Evolutionary conservation across 2,797 vertebrate species (phyloP).

Genomic region (Oreochromis mossambicus): DNA sequence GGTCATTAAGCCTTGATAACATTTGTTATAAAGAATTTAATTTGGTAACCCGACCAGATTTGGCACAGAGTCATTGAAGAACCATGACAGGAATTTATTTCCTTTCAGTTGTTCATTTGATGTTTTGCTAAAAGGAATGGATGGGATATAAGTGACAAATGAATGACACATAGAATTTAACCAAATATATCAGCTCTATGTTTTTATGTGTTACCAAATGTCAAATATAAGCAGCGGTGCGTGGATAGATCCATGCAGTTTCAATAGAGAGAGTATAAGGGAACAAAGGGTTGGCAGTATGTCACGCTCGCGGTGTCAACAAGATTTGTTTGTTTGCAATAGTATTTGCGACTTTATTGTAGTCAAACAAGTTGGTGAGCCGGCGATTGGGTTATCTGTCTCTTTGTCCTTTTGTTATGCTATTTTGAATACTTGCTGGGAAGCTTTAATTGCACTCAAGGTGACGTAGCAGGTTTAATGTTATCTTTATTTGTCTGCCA

Average conservation of each 20-base stretch:
- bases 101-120: neutral
- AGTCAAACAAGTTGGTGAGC: neutral
- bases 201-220: neutral
- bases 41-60: neutral
- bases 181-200: neutral
- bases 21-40: slow-evolving; percentile 18
- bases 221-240: neutral
- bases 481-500: neutral
- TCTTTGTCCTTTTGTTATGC: neutral
- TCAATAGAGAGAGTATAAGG: neutral
- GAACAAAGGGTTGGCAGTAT: neutral
- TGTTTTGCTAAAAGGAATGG: neutral
- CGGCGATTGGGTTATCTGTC: neutral
- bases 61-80: slow-evolving; percentile 26
- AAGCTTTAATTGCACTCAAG: neutral
- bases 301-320: neutral
- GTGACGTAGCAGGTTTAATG: neutral
- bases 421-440: neutral
- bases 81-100: neutral
- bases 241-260: neutral
- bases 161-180: neutral
- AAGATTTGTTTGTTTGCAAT: neutral
- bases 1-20: slow-evolving; percentile 20
- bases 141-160: neutral
- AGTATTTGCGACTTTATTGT: neutral